These are phyloP conservation scores for Monopis laevigella DNA, from an alignment of 2,888 invertebrate species.

Conservation along the genomic window DNA sequence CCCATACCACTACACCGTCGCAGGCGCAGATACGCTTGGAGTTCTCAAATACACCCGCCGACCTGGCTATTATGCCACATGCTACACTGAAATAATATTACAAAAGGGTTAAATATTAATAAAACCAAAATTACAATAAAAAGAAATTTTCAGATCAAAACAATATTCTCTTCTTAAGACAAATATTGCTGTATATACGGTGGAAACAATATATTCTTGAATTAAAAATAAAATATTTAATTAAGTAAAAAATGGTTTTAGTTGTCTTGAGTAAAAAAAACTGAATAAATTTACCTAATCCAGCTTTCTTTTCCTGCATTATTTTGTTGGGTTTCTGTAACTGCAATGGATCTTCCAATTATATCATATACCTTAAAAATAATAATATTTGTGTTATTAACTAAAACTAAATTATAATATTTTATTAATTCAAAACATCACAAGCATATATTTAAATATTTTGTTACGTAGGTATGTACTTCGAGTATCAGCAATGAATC, in stretches of 20 bases:
- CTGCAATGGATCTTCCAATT: conserved; percentile 81
- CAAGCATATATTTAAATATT: too few relatives aligned
- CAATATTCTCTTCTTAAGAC: too few relatives aligned
- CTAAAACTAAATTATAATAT: too few relatives aligned
- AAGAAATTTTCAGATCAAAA: conserved; percentile 14
- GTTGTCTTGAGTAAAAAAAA: too few relatives aligned
- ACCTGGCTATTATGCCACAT: conserved; percentile 89
- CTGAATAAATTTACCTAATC: conserved; percentile 1
- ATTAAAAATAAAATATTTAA: too few relatives aligned
- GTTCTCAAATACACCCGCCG: conserved; percentile 88
- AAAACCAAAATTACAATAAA: conserved; percentile 10
- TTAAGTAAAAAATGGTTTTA: too few relatives aligned
- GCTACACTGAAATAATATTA: conserved; percentile 69
- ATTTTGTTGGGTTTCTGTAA: conserved; percentile 72
- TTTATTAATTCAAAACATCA: too few relatives aligned
- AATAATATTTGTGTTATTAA: too few relatives aligned
- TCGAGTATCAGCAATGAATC: too few relatives aligned
- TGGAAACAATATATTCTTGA: too few relatives aligned
- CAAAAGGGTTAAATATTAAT: conserved; percentile 4
- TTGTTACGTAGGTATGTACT: too few relatives aligned
- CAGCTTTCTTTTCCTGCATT: conserved; percentile 35
- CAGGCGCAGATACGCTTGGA: conserved; percentile 89
- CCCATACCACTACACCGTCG: conserved; percentile 90
- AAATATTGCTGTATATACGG: too few relatives aligned
- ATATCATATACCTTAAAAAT: conserved; percentile 72